These are phyloP conservation scores for Pseudorectes ferrugineus DNA, from an alignment of 2,113 vertebrate species.

Conservation along the genomic window DNA sequence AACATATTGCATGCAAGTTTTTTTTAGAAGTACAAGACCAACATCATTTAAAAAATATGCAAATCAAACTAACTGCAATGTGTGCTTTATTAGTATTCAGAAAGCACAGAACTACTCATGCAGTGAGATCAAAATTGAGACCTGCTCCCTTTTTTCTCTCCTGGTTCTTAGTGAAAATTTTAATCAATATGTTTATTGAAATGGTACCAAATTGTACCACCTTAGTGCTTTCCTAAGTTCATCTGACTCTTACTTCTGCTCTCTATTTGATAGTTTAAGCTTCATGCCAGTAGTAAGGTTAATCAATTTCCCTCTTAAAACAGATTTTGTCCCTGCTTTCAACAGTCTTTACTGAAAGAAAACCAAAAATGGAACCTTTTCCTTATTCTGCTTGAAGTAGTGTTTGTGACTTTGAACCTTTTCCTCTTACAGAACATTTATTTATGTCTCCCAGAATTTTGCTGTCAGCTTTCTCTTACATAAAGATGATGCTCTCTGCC, in stretches of 20 bases:
- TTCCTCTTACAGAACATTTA: not conserved
- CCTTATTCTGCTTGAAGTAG: not conserved
- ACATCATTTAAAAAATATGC: not conserved
- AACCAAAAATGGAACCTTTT: not conserved
- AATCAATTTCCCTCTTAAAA: not conserved
- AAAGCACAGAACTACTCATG: not conserved
- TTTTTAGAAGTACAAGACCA: not conserved
- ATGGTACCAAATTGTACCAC: not conserved
- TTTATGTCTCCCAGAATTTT: not conserved
- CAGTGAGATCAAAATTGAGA: not conserved
- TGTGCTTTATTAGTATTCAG: not conserved
- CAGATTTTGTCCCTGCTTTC: not conserved
- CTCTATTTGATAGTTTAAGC: not conserved
- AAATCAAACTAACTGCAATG: not conserved
- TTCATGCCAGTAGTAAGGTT: not conserved
- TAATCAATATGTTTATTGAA: not conserved
- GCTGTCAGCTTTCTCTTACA: not conserved
- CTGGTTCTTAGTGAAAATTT: not conserved
- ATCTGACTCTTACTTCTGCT: not conserved
- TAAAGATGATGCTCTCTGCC: not conserved
- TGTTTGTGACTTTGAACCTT: not conserved
- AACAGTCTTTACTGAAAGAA: not conserved
- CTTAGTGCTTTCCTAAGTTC: not conserved
- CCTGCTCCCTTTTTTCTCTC: not conserved
- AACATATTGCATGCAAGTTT: not conserved